Evolutionary conservation across 1,140 invertebrate genomes (phyloP).

Genomic region (Drosophila dunni): DNA sequence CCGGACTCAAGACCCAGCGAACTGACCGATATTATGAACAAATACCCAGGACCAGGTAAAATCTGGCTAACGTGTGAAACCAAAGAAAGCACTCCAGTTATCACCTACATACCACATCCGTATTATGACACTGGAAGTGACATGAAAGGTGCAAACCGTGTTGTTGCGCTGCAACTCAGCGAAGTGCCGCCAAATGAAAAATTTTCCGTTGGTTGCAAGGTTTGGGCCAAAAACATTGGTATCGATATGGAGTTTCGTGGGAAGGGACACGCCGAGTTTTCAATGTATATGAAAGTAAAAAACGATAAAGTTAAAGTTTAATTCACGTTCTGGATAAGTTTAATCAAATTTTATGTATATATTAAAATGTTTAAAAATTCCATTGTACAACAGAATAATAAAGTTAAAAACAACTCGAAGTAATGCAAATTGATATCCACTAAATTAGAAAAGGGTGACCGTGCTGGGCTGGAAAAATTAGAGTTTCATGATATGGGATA

Average conservation of each 20-base stretch:
- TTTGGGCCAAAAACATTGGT: slow-evolving; percentile 62
- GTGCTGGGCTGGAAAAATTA: too few species aligned
- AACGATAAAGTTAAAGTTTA: not conserved
- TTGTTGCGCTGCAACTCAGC: slow-evolving; percentile 37
- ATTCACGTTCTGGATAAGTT: not conserved
- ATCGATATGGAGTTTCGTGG: slow-evolving; percentile 19
- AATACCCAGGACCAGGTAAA: slow-evolving; percentile 14
- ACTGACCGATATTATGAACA: slow-evolving; percentile 5
- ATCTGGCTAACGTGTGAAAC: slow-evolving; percentile 57
- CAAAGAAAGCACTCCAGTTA: not conserved
- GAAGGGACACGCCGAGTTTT: slow-evolving; percentile 26
- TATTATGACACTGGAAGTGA: slow-evolving; percentile 24
- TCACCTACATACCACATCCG: slow-evolving; percentile 14
- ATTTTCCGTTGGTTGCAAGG: slow-evolving; percentile 25
- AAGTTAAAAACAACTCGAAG: too few species aligned
- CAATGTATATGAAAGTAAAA: slow-evolving; percentile 9
- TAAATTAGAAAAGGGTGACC: too few species aligned
- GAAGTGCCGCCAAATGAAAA: slow-evolving; percentile 38
- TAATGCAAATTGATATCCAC: too few species aligned
- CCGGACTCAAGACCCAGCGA: not conserved
- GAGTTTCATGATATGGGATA: too few species aligned
- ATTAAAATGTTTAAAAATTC: too few species aligned
- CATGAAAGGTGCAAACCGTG: slow-evolving; percentile 16
- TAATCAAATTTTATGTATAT: not conserved
- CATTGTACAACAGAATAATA: too few species aligned